These are phyloP conservation scores for Siniperca chuatsi DNA, from an alignment of 2,113 vertebrate genomes.

Conservation along the genomic window DNA sequence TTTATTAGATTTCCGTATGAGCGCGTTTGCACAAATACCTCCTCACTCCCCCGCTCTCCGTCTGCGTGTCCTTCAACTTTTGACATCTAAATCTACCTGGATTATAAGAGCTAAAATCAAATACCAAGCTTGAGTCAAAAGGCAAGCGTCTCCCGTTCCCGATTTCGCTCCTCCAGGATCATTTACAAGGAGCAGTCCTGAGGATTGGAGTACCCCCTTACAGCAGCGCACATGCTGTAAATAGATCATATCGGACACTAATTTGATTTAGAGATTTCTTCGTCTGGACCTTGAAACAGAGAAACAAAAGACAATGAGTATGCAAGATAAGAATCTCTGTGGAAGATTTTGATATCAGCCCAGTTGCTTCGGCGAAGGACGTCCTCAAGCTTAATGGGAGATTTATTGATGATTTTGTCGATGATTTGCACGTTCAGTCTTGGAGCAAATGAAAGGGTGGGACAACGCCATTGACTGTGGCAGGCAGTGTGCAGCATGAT, in stretches of 20 bases:
- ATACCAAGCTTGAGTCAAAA: not conserved
- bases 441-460: slow-evolving; percentile 73
- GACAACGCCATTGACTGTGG: slow-evolving; percentile 68
- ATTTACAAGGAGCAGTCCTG: slow-evolving; percentile 13
- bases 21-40: not conserved
- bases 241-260: slow-evolving; percentile 61
- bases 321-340: not conserved
- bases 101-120: slow-evolving; percentile 21
- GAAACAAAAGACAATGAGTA: slow-evolving; percentile 52
- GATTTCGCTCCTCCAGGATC: slow-evolving; percentile 21
- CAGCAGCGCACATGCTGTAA: slow-evolving; percentile 22
- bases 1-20: slow-evolving; percentile 25
- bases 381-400: slow-evolving; percentile 51
- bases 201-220: slow-evolving; percentile 2
- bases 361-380: slow-evolving; percentile 42
- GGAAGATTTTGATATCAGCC: slow-evolving; percentile 25
- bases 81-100: slow-evolving; percentile 62
- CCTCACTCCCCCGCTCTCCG: slow-evolving; percentile 16
- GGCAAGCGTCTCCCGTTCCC: not conserved
- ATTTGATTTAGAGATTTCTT: slow-evolving; percentile 67
- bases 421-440: slow-evolving; percentile 62
- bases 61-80: slow-evolving; percentile 79
- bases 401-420: slow-evolving; percentile 73
- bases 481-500: slow-evolving; percentile 60
- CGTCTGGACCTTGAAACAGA: slow-evolving; percentile 47